phyloP scores from a whole-genome alignment of 2,797 vertebrate species.

The Tragopan temminckii region DNA sequence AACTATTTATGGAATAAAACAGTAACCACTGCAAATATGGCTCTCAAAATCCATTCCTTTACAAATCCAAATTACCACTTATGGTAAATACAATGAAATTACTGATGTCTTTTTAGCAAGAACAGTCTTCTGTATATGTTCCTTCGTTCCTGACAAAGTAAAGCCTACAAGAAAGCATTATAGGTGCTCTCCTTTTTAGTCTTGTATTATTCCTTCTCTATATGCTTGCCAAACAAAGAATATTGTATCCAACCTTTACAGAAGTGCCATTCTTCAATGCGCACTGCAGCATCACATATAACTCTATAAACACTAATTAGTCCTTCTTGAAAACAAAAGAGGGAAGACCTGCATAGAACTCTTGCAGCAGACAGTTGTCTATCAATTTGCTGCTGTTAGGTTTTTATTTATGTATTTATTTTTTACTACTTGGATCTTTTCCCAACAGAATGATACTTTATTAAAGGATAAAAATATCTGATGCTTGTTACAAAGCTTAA shows the following conservation, averaged over 20 bases:
- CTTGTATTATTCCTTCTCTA: background rate
- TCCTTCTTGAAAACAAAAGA: conserved; percentile 18
- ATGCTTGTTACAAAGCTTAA: background rate
- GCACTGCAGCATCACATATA: background rate
- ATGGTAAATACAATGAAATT: background rate
- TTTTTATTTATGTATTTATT: background rate
- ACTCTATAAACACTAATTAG: background rate
- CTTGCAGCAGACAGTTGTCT: background rate
- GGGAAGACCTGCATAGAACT: background rate
- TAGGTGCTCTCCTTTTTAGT: background rate
- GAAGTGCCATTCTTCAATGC: background rate
- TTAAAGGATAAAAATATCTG: background rate
- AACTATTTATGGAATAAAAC: background rate
- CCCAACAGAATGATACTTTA: background rate
- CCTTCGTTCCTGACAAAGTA: background rate
- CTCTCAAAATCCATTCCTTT: background rate
- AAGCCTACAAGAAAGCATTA: background rate
- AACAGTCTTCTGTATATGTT: background rate
- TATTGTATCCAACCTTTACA: background rate
- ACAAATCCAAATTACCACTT: background rate
- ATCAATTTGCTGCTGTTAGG: background rate
- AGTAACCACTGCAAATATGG: background rate
- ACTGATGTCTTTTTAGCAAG: background rate
- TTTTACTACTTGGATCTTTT: background rate
- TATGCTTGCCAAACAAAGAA: conserved; percentile 1